Evolutionary conservation across 2,888 invertebrate genomes (phyloP), one percentile per base, ranked within the genome.

Genomic region (Drosophila kanekoi): DNA sequence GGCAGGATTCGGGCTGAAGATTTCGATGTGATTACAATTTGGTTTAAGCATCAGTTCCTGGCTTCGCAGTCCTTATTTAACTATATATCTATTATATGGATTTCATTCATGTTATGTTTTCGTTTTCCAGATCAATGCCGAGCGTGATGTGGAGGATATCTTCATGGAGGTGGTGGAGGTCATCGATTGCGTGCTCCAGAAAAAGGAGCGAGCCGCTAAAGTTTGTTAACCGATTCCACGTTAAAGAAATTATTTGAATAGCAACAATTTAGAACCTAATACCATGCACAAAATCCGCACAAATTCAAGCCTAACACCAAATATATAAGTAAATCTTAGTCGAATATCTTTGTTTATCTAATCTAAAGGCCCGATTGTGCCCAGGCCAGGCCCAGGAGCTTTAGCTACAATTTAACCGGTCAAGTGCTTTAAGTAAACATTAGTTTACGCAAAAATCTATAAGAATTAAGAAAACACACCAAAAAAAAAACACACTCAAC

Each of bases 121-220:
- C n/a, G 1, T 20, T 44, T 18, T 94, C 1, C 93, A 97, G 97
- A 96, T 98, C 90, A 94, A 96, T 87, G 98, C 97, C 0, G 97
- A 97, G 91, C 94, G 95, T 58, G 85, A 93, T 0, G 95, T 96
- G 0, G 96, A 97, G 57, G 94, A 93, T 9, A 96, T 98, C 87
- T 98, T 97, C 91, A 91, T 84, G 0, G 95, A 97, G 88, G 96
- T 96, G 32, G 92, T 93, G 71, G 90, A 91, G 45, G 93, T 93
- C 67, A 92, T 96, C 58, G 95, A 96, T 90, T 93, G 93, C 4
- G 76, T 94, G 58, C 74, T 92, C 38, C 81, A 83, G 20, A 91
- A 89, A 69, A 92, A 92, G 69, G 77, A 77, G 37, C 63, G 16
- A 37, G 85, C 79, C 1, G 81, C 80, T 28, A 85, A 87, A 44